Evolutionary conservation across 35 echinoderm and acorn worm genomes (phyloP).

Genomic region (Heliocidaris tuberculata): DNA sequence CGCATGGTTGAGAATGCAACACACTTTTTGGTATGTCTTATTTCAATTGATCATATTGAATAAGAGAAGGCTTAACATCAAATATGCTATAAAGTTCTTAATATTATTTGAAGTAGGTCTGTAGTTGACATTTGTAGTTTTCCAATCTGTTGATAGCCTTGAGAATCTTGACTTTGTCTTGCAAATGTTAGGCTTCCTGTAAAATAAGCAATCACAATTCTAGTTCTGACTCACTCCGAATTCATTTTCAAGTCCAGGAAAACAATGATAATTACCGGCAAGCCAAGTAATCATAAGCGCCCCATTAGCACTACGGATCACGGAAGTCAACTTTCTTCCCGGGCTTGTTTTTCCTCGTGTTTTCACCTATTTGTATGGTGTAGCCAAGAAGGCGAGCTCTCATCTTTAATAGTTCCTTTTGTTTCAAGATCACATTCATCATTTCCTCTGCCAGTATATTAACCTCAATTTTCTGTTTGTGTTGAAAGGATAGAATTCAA

Average conservation of each 20-base stretch:
- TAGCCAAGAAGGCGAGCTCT: background rate
- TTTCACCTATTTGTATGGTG: background rate
- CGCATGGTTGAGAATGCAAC: no score
- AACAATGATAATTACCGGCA: slow-evolving; percentile 12
- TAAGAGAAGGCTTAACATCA: background rate
- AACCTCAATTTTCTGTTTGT: slow-evolving; percentile 7
- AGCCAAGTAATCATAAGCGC: slow-evolving; percentile 9
- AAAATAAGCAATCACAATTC: slow-evolving; percentile 12
- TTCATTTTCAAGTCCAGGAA: slow-evolving; percentile 17
- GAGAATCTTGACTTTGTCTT: slow-evolving; percentile 17
- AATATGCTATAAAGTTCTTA: background rate
- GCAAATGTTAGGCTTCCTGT: slow-evolving; percentile 9
- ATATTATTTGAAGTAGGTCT: background rate
- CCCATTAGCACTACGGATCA: background rate
- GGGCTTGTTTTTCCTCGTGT: background rate
- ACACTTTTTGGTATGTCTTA: no score
- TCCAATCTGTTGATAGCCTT: background rate
- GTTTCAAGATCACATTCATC: background rate
- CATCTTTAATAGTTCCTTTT: slow-evolving; percentile 6
- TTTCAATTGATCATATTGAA: no score
- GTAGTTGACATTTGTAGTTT: background rate
- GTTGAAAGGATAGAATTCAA: background rate
- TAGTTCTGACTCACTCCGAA: slow-evolving; percentile 16
- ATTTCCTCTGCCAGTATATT: slow-evolving; percentile 3
- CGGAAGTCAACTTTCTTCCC: slow-evolving; percentile 8